Evolutionary conservation across 2,888 invertebrate genomes (phyloP), one percentile per base, ranked within the genome.

Genomic region (Polyommatus icarus): DNA sequence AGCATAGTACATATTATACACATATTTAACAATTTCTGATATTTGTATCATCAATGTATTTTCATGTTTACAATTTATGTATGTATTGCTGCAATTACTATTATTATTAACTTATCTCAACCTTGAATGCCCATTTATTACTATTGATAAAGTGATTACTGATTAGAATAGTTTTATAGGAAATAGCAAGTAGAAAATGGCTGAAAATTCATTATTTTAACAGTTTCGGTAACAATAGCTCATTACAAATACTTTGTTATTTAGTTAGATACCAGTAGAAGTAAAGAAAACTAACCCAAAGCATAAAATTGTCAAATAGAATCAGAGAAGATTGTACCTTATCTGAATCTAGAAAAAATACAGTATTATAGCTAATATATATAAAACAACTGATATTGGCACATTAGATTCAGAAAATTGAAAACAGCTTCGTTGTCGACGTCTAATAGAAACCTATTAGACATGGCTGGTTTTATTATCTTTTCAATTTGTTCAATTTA

Each of bases 401-500:
- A 29, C 67, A 54, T 54, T 24, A 24, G 24, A 61, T 3, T 61
- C 20, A 20, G 24, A 71, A 36, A 72, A 40, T 72, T 72, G 15
- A 40, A 72, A 40, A 67, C 24, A 18, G 15, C 72, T 12, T n/a
- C 10, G 7, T n/a, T 4, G 7, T n/a, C 72, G 3, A 20, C 40
- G 72, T 20, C 29, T 50, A 32, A 75, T 75, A 29, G 24, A 73
- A 54, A 54, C 54, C 40, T 20, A 75, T 75, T 24, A 24, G 54
- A 54, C 24, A 46, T 72, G 40, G 36, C 40, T 71, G 36, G 15
- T 72, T 72, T 40, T 72, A 72, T 75, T 54, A 75, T 54, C 75
- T 46, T 75, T 24, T 46, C 15, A 75, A 50, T 75, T 75, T 29
- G 12, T 75, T 50, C 54, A 75, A 75, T 75, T 40, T 50, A 54